phyloP scores from a whole-genome alignment of 2,113 vertebrate species.

The Bubo bubo region DNA sequence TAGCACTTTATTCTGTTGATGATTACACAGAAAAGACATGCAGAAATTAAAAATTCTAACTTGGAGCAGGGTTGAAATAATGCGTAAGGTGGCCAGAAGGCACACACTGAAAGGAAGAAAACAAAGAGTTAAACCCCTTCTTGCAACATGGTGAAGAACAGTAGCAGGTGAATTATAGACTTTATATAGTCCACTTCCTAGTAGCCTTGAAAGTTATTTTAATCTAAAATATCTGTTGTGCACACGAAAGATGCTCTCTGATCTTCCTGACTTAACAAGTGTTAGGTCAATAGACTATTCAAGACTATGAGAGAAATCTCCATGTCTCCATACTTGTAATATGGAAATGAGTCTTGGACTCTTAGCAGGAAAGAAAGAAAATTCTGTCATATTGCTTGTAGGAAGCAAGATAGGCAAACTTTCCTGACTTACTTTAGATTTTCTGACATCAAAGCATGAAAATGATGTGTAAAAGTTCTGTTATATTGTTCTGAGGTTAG shows the following conservation, averaged over 20 bases:
- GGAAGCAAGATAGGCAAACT: neutral
- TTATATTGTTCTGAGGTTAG: neutral
- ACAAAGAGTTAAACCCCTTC: neutral
- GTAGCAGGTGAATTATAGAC: neutral
- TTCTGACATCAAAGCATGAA: neutral
- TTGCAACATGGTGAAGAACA: neutral
- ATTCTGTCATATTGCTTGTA: neutral
- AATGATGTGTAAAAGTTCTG: neutral
- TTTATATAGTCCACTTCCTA: neutral
- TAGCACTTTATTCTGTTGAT: neutral
- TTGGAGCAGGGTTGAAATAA: neutral
- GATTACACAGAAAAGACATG: neutral
- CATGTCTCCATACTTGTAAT: neutral
- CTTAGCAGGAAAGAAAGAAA: neutral
- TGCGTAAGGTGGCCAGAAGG: neutral
- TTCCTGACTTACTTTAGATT: neutral
- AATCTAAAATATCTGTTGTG: neutral
- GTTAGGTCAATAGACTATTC: neutral
- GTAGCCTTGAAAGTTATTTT: neutral
- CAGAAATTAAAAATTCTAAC: neutral
- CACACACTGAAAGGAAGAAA: neutral
- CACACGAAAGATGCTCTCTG: neutral
- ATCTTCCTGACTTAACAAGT: neutral
- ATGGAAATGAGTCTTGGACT: neutral
- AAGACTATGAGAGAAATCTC: neutral